A percentile compares a stretch with the other conserved stretches of the same genome.
Conservation (phyloP, 2,113 vertebrate species). For the Cryptotis parvus region DNA sequence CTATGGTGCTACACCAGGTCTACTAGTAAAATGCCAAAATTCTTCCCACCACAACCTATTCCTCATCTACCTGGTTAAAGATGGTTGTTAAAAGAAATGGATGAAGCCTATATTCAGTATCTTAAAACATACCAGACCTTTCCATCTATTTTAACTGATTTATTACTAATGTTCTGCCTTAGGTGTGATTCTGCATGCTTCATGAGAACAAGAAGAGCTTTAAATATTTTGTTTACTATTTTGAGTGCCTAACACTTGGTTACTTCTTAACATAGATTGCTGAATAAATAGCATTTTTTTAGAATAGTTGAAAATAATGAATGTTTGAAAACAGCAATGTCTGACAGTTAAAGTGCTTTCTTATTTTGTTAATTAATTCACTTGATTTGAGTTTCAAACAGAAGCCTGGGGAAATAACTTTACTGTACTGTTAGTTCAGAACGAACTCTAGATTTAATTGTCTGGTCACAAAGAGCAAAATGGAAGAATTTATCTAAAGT, state of each 20-base stretch:
- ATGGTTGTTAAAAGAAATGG: slow-evolving; percentile 16
- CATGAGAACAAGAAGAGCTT: neutral
- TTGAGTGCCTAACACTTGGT: neutral
- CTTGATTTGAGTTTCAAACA: slow-evolving; percentile 1
- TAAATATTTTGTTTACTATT: neutral
- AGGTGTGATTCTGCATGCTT: neutral
- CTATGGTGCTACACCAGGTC: no score
- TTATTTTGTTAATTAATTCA: slow-evolving; percentile 14
- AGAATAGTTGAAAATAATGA: slow-evolving; percentile 25
- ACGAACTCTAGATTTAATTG: neutral
- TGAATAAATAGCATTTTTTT: neutral
- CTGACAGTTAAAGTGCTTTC: no score
- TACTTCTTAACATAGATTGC: slow-evolving; percentile 4
- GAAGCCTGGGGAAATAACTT: neutral
- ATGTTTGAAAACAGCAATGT: no score
- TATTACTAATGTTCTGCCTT: neutral
- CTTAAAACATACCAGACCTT: slow-evolving; percentile 36
- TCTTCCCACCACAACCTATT: no score
- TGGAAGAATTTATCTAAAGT: neutral
- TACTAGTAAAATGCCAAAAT: no score
- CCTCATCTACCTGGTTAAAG: no score
- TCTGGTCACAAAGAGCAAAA: neutral
- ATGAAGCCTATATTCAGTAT: slow-evolving; percentile 6
- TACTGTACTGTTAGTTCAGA: neutral
- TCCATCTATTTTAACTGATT: neutral